Evolutionary conservation across 2,888 invertebrate genomes (phyloP), one percentile per base, ranked within the genome.

Genomic region (Drosophila birchii): DNA sequence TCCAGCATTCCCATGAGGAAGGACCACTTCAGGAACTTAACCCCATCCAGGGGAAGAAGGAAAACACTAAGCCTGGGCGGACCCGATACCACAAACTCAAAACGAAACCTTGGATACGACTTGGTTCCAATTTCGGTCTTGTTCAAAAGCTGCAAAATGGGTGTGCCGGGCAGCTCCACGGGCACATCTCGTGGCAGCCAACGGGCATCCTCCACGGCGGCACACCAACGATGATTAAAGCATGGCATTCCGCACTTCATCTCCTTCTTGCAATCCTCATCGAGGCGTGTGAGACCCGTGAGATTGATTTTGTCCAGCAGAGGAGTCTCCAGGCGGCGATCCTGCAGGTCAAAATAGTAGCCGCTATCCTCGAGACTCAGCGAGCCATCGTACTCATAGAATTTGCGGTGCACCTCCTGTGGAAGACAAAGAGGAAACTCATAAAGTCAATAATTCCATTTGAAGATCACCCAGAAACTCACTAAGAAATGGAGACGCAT

Each of bases 401-500:
- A 92, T 18, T 88, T 91, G 45, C 94, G 90, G 49, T 92, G 91
- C 2, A 92, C 90, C 78, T 94, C 93, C 94, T 94, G 74, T 7
- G 63, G 11, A 29, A 41, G 20, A 5, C 3, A 5, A 20, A 20
- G 12, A 18, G 8, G 18, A 41, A 6, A 18, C 11, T 6, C 18
- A 6, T 43, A 3, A 43, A 43, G 12, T 12, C 12, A 6, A 20
- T 3, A 20, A 20, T 0, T 2, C 20, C 20, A 43, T 12, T 5
- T 20, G 5, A 6, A 20, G 1, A 2, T 14, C 29, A 18, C 0
- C 1, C 9, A 1, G 2, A 9, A 9, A 79, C 91, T 90, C 88
- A 94, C 94, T 81, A 93, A 81, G 39, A 94, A 90, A 51, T 93
- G 90, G 29, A 93, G 90, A 43, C 95, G 91, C 81, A 94, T 93